Percentiles rank a stretch among this genome's conserved stretches.
Conservation (phyloP, 2,113 vertebrate species). For the Dipodomys merriami region DNA sequence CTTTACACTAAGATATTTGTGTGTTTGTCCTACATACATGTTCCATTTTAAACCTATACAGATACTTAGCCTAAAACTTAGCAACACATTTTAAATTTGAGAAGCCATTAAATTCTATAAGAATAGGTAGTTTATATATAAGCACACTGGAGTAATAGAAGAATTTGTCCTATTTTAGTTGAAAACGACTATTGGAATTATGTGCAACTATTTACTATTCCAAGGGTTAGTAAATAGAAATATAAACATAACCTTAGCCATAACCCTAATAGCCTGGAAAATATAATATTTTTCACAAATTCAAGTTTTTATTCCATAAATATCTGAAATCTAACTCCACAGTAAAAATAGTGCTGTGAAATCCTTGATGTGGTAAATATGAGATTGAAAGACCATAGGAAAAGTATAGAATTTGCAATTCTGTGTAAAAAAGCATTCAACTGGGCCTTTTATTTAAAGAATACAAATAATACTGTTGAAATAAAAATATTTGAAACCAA, state of each 20-base stretch:
- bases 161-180: neutral
- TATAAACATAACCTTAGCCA: neutral
- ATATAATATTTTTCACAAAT: neutral
- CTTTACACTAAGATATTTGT: neutral
- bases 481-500: constrained; percentile 21
- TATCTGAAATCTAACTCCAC: neutral
- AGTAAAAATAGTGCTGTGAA: neutral
- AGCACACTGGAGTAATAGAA: constrained; percentile 2
- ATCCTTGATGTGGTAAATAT: neutral
- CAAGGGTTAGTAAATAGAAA: neutral
- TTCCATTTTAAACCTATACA: constrained; percentile 10
- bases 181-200: neutral
- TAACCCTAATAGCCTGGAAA: neutral
- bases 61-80: neutral
- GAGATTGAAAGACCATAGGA: neutral
- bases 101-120: neutral
- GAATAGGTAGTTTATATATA: neutral
- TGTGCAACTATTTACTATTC: neutral
- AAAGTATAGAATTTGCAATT: constrained; percentile 40
- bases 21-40: neutral
- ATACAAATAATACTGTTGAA: neutral
- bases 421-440: neutral
- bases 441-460: neutral
- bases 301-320: constrained; percentile 23
- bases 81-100: neutral